phyloP scores from a whole-genome alignment of 2,888 invertebrate genomes.

The Omphaloscelis lunosa region DNA sequence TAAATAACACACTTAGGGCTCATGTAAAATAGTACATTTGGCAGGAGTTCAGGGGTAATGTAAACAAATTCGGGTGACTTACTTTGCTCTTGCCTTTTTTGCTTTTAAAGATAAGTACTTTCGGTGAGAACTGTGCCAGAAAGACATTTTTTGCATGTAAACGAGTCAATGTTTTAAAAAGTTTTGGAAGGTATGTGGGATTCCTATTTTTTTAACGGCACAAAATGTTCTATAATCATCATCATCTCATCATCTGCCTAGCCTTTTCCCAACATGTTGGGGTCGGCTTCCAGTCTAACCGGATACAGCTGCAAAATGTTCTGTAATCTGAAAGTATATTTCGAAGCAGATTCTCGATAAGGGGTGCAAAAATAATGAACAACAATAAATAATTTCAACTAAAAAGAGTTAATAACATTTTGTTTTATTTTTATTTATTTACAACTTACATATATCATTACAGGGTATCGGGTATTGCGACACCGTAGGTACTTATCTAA shows the following conservation, averaged over 20 bases:
- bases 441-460: too few species aligned
- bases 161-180: not conserved
- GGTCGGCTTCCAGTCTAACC: too few species aligned
- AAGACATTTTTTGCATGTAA: not conserved
- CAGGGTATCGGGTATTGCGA: too few species aligned
- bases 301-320: too few species aligned
- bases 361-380: not conserved
- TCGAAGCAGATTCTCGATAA: not conserved
- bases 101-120: not conserved
- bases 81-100: slow-evolving; percentile 1
- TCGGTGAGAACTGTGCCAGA: not conserved
- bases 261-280: too few species aligned
- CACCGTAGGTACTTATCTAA: too few species aligned
- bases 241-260: too few species aligned
- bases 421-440: too few species aligned
- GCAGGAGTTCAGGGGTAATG: not conserved
- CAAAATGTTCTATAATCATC: not conserved
- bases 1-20: slow-evolving; percentile 44
- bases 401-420: too few species aligned
- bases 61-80: not conserved
- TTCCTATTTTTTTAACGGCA: not conserved
- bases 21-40: slow-evolving; percentile 34
- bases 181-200: not conserved
- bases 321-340: not conserved
- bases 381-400: too few species aligned